phyloP scores from a whole-genome alignment of 2,888 invertebrate genomes.

The Dryadula phaetusa region DNA sequence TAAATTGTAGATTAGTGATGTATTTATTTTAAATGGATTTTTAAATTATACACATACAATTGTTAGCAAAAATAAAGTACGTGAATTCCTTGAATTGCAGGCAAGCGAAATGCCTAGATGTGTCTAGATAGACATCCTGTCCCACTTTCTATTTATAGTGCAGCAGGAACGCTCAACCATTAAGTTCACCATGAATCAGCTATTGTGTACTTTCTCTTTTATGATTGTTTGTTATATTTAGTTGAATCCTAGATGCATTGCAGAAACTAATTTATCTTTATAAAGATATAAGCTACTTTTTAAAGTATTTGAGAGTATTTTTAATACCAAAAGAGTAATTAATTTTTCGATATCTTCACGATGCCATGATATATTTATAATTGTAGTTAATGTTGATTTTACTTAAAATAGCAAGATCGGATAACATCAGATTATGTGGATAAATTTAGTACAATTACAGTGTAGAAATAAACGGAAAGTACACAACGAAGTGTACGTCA shows the following conservation, averaged over 20 bases:
- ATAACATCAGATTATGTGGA: too few species aligned
- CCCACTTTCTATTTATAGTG: constrained; percentile 68
- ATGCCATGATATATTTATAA: too few species aligned
- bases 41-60: not conserved
- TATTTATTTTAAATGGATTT: not conserved
- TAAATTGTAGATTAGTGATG: not conserved
- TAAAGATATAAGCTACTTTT: not conserved
- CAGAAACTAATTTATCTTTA: not conserved
- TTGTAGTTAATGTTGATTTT: too few species aligned
- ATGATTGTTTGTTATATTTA: constrained; percentile 23
- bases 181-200: constrained; percentile 38
- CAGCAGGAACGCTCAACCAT: constrained; percentile 43
- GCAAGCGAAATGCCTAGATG: constrained; percentile 39
- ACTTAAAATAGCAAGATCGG: too few species aligned
- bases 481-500: too few species aligned
- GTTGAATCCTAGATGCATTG: not conserved
- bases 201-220: constrained; percentile 41
- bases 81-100: constrained; percentile 5
- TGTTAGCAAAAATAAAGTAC: constrained; percentile 8
- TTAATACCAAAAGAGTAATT: too few species aligned
- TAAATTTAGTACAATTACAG: too few species aligned
- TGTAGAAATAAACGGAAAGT: too few species aligned
- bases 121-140: constrained; percentile 59
- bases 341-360: too few species aligned
- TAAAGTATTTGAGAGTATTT: too few species aligned